A percentile compares a stretch with the other conserved stretches of the same genome.
Conservation (phyloP, 2,797 vertebrate species). For the Anguilla pacifica region DNA sequence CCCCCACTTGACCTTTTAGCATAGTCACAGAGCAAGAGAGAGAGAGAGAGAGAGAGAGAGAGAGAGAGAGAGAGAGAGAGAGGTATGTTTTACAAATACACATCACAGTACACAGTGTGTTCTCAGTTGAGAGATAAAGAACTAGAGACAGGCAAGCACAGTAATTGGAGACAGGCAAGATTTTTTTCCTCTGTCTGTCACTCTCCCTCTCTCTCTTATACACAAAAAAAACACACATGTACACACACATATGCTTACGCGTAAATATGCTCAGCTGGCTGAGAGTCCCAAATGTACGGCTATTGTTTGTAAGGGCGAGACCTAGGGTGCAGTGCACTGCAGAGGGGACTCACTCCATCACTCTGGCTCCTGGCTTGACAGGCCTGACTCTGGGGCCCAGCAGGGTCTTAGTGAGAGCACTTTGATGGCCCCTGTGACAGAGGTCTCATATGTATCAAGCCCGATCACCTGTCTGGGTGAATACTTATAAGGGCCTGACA, state of each 20-base stretch:
- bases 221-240: constrained; percentile 43
- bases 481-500: constrained; percentile 71
- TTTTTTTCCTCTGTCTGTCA: constrained; percentile 35
- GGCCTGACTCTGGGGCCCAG: constrained; percentile 68
- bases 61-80: not conserved
- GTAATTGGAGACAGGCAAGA: constrained; percentile 45
- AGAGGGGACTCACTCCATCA: constrained; percentile 77
- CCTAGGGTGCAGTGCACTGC: constrained; percentile 72
- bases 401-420: constrained; percentile 66
- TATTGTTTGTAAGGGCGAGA: constrained; percentile 63
- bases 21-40: not conserved
- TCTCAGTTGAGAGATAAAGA: not conserved
- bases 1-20: constrained; percentile 52
- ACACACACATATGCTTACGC: constrained; percentile 61
- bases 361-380: constrained; percentile 74
- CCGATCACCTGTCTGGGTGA: constrained; percentile 73
- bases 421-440: constrained; percentile 71
- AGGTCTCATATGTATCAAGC: constrained; percentile 76
- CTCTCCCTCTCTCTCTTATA: constrained; percentile 27
- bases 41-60: not conserved
- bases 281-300: constrained; percentile 62
- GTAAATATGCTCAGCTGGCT: constrained; percentile 71
- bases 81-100: not conserved
- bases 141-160: not conserved
- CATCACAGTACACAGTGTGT: not conserved